phyloP scores from a whole-genome alignment of 2,888 invertebrate genomes.

The Tetheella fluctuosa region DNA sequence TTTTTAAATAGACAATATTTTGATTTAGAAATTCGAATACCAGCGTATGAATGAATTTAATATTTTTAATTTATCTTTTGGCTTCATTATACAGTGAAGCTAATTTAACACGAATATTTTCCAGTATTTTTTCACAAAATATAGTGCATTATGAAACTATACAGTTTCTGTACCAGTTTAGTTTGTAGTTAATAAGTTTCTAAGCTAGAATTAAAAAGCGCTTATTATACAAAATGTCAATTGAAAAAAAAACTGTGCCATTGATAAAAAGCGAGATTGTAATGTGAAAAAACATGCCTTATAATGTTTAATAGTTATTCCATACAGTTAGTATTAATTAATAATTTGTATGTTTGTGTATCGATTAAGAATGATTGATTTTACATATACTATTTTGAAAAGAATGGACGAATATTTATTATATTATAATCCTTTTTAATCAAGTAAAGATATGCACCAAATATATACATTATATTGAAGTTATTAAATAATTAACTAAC shows the following conservation, averaged over 20 bases:
- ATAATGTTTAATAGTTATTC: constrained; percentile 9
- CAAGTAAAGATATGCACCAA: not conserved
- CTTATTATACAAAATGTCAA: not conserved
- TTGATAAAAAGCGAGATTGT: constrained; percentile 6
- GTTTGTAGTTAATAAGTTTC: constrained; percentile 1
- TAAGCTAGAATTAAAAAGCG: constrained; percentile 5
- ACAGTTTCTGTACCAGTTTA: not conserved
- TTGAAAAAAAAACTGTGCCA: constrained; percentile 3
- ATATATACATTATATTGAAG: not conserved
- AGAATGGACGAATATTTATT: not conserved
- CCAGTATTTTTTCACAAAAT: not conserved
- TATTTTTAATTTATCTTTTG: not conserved
- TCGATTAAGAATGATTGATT: constrained; percentile 1
- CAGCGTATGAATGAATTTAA: not conserved
- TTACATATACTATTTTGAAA: not conserved
- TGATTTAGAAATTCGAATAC: not conserved
- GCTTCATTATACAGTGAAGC: not conserved
- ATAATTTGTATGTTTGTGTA: constrained; percentile 4
- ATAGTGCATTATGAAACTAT: not conserved
- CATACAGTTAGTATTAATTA: constrained; percentile 1
- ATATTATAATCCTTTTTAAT: not conserved
- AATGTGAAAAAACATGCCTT: constrained; percentile 4
- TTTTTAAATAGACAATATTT: not conserved
- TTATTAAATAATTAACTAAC: not conserved
- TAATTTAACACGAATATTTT: not conserved